These are phyloP conservation scores for Centropus unirufus DNA, from an alignment of 2,113 vertebrate genomes.

Conservation along the genomic window DNA sequence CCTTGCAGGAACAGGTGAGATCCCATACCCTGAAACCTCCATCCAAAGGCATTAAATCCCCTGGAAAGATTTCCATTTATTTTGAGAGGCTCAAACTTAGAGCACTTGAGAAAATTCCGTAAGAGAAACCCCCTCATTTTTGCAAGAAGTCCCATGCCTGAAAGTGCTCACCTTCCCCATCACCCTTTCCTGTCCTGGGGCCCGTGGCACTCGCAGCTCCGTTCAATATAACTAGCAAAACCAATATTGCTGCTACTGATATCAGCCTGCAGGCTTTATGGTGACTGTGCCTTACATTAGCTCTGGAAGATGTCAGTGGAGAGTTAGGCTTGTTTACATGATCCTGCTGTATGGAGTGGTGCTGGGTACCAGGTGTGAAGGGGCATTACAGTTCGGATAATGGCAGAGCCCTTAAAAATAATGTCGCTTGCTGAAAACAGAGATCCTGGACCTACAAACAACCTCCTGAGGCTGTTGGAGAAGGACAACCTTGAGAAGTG, in stretches of 20 bases:
- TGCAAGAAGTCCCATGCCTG: background rate
- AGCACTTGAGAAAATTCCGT: background rate
- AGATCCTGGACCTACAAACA: background rate
- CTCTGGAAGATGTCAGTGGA: background rate
- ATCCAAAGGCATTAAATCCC: background rate
- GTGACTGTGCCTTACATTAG: background rate
- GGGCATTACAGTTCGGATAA: background rate
- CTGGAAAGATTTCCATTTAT: background rate
- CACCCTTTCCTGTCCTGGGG: background rate
- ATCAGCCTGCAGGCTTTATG: background rate
- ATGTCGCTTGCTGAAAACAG: background rate
- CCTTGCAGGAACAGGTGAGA: background rate
- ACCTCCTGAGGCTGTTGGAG: background rate
- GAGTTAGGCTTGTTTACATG: background rate
- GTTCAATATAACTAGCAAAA: background rate
- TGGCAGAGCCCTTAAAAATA: background rate
- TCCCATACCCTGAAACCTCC: background rate
- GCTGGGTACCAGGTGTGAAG: background rate
- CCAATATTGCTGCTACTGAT: background rate
- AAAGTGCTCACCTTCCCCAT: background rate
- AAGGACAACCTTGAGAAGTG: background rate
- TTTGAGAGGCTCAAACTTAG: background rate
- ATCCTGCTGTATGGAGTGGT: background rate
- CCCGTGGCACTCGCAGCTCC: background rate
- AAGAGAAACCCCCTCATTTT: accelerated